Percentiles rank a stretch among this genome's conserved stretches.
These are phyloP conservation scores for Ceriagrion tenellum DNA, from an alignment of 2,888 invertebrate species.

Conservation along the genomic window DNA sequence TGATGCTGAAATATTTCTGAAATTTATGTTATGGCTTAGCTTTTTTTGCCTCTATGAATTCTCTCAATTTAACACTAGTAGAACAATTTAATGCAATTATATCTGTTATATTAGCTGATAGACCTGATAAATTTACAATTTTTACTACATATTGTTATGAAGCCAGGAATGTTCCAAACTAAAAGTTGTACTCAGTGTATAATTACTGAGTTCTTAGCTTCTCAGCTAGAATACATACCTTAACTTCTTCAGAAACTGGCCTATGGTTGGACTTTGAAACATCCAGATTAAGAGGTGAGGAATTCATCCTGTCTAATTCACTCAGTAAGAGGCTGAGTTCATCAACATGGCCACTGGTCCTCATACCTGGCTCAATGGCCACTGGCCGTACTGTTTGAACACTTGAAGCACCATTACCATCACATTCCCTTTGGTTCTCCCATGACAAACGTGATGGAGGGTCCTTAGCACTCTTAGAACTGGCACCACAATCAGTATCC, in stretches of 20 bases:
- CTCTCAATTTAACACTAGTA: too few species aligned
- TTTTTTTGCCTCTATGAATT: too few species aligned
- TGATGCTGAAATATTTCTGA: too few species aligned
- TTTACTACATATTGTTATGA: too few species aligned
- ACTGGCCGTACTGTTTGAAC: neutral
- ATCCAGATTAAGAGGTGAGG: neutral
- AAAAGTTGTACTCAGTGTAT: too few species aligned
- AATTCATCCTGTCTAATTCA: constrained; percentile 51
- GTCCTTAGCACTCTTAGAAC: too few species aligned
- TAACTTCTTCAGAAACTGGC: neutral
- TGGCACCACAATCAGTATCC: neutral
- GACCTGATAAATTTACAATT: too few species aligned
- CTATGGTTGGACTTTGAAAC: neutral
- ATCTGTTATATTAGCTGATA: too few species aligned
- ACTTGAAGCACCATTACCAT: neutral
- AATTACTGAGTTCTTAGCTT: too few species aligned
- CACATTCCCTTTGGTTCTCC: neutral
- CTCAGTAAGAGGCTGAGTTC: constrained; percentile 38
- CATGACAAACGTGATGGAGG: neutral
- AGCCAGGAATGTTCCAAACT: too few species aligned
- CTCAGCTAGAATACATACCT: neutral
- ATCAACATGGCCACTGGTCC: neutral
- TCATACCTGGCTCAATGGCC: neutral
- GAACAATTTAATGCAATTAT: too few species aligned
- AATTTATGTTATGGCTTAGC: too few species aligned